Conservation (phyloP, 2,113 vertebrate genomes). For the Tachycineta bicolor region DNA sequence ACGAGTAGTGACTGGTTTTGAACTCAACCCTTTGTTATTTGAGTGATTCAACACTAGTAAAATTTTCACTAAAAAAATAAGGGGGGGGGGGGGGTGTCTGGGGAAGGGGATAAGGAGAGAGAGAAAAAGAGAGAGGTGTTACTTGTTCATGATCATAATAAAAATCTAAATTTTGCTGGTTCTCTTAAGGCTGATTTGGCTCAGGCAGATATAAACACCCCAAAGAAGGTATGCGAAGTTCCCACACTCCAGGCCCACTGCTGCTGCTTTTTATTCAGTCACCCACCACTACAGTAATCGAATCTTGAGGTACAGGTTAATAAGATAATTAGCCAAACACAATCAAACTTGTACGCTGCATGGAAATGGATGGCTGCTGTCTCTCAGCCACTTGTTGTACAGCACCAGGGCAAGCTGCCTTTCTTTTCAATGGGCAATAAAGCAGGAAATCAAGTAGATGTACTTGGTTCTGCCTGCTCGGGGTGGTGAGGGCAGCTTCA, state of each 20-base stretch:
- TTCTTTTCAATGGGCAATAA: constrained; percentile 67
- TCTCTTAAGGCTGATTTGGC: background rate
- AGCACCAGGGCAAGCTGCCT: constrained; percentile 45
- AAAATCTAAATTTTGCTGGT: background rate
- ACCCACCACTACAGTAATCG: constrained; percentile 70
- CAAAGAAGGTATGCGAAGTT: background rate
- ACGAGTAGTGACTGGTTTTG: background rate
- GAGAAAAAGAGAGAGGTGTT: background rate
- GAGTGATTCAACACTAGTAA: background rate
- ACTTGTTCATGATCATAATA: background rate
- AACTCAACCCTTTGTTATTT: background rate
- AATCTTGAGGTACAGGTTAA: constrained; percentile 79
- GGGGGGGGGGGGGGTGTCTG: accelerated
- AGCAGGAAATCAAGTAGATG: constrained; percentile 68
- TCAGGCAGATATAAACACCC: constrained; percentile 12
- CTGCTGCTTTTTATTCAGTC: constrained; percentile 68
- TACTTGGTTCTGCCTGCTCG: constrained; percentile 45
- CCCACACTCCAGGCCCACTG: background rate
- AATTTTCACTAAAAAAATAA: background rate
- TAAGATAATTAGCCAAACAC: constrained; percentile 77
- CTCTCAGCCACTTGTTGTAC: constrained; percentile 54
- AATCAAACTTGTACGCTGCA: constrained; percentile 57
- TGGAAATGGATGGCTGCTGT: constrained; percentile 74
- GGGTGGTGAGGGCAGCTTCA: constrained; percentile 31
- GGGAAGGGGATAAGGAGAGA: no score